phyloP scores from a whole-genome alignment of 2,797 vertebrate genomes.

The Peromyscus melanophrys region DNA sequence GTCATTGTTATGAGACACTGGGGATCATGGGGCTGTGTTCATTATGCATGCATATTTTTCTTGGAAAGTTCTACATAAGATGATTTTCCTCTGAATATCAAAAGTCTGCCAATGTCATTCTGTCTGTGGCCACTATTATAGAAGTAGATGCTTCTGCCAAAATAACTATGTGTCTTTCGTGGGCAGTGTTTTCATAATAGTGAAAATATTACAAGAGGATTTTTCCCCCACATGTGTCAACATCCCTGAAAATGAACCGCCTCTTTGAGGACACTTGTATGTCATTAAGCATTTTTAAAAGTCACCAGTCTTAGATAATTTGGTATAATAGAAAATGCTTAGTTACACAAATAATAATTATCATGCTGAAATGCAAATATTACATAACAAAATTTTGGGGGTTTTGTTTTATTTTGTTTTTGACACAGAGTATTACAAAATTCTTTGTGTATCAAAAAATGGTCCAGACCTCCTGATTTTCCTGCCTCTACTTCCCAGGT shows the following conservation, averaged over 20 bases:
- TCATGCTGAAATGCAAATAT: constrained; percentile 12
- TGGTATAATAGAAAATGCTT: neutral
- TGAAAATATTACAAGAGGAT: constrained; percentile 83
- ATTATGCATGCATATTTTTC: constrained; percentile 82
- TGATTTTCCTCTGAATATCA: constrained; percentile 51
- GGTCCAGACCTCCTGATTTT: neutral
- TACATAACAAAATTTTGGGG: neutral
- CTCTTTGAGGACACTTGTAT: constrained; percentile 38
- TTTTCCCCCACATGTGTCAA: constrained; percentile 30
- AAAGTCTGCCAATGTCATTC: constrained; percentile 78
- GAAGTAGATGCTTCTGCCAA: constrained; percentile 83
- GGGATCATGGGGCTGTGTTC: constrained; percentile 68
- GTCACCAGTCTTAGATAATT: neutral
- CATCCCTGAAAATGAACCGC: constrained; percentile 51
- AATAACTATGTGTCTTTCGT: constrained; percentile 85
- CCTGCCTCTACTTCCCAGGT: neutral
- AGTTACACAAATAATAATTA: neutral
- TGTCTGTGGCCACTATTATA: constrained; percentile 78
- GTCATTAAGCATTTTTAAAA: neutral
- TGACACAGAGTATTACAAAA: neutral
- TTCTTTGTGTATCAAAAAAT: neutral
- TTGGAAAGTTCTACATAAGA: constrained; percentile 79
- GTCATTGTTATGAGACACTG: constrained; percentile 71
- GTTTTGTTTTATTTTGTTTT: neutral
- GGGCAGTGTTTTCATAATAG: constrained; percentile 84